phyloP scores from a whole-genome alignment of 2,797 vertebrate species.

The Emys orbicularis region DNA sequence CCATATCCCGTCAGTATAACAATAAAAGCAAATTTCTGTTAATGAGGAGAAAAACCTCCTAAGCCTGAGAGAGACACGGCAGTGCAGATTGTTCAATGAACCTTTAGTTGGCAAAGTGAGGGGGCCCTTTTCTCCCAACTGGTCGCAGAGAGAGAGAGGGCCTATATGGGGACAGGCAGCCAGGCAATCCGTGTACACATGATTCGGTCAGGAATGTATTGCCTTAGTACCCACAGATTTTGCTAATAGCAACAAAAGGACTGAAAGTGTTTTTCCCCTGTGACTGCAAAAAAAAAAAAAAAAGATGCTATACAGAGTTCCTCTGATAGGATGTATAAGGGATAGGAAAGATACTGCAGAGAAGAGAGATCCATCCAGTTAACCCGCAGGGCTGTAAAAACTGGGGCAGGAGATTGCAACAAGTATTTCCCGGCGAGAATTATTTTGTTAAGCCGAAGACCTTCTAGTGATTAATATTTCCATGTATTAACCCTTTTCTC shows the following conservation, averaged over 20 bases:
- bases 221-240: neutral
- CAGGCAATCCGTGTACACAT: neutral
- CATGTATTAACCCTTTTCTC: neutral
- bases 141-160: neutral
- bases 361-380: neutral
- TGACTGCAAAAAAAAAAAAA: neutral
- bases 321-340: neutral
- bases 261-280: neutral
- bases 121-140: neutral
- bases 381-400: neutral
- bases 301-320: neutral
- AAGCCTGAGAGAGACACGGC: neutral
- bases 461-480: neutral
- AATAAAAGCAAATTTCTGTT: accelerated
- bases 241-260: neutral
- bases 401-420: neutral
- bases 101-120: neutral
- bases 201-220: neutral
- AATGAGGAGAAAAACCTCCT: neutral
- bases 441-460: neutral
- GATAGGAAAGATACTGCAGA: neutral
- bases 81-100: neutral
- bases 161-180: neutral
- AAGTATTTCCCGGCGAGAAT: neutral
- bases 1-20: neutral